Percentiles rank a stretch among this genome's conserved stretches.
These are phyloP conservation scores for Siphamia tubifer DNA, from an alignment of 2,113 vertebrate species.

Conservation along the genomic window DNA sequence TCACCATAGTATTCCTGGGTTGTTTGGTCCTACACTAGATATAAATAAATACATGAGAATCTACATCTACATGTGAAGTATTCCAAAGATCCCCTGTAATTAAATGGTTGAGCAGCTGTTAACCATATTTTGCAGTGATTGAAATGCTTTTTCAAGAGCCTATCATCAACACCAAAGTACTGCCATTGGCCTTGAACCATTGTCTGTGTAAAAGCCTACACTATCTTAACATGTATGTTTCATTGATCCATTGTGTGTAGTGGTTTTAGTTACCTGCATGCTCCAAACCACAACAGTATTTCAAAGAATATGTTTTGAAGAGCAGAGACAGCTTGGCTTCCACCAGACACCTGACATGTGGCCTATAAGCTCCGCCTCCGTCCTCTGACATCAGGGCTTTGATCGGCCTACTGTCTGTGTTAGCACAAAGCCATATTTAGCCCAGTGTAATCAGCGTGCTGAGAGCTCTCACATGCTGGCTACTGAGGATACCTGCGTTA, in stretches of 20 bases:
- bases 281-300: background rate
- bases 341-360: slow-evolving; percentile 63
- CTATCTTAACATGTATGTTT: background rate
- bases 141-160: background rate
- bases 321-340: background rate
- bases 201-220: background rate
- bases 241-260: background rate
- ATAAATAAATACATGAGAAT: too few relatives aligned
- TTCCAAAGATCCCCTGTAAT: background rate
- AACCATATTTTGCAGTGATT: background rate
- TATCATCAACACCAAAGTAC: background rate
- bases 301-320: background rate
- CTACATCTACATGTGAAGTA: background rate
- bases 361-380: slow-evolving; percentile 62
- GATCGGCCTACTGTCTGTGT: slow-evolving; percentile 73
- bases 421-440: slow-evolving; percentile 80
- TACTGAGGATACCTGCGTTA: slow-evolving; percentile 61
- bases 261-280: background rate
- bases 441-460: slow-evolving; percentile 69
- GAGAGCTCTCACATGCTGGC: slow-evolving; percentile 65
- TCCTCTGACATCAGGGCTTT: slow-evolving; percentile 72
- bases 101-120: background rate
- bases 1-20: too few relatives aligned
- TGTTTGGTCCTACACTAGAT: too few relatives aligned
- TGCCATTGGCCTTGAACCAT: background rate